Evolutionary conservation across 2,797 vertebrate species (phyloP).

Genomic region (Chiloscyllium punctatum): DNA sequence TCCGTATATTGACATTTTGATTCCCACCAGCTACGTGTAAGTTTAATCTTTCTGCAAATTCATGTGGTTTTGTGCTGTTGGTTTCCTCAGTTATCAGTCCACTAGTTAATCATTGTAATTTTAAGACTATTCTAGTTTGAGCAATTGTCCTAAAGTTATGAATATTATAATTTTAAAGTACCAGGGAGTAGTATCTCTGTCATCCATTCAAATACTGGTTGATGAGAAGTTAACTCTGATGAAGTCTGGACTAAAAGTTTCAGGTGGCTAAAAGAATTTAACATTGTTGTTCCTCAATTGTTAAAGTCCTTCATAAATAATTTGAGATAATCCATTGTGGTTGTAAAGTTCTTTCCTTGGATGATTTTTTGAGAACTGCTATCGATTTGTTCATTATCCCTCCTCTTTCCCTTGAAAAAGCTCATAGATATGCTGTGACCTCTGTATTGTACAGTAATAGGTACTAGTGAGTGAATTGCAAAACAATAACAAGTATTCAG

Average conservation of each 20-base stretch:
- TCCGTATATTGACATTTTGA: background rate
- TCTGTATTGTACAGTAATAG: constrained; percentile 5
- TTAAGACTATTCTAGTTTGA: background rate
- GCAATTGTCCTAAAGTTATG: background rate
- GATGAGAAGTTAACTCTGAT: background rate
- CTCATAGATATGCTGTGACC: constrained; percentile 5
- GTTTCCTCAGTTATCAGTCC: background rate
- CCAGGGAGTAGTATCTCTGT: background rate
- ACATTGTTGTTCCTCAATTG: background rate
- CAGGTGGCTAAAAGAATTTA: background rate
- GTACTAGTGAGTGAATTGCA: constrained; percentile 23
- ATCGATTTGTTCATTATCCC: background rate
- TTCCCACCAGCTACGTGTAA: background rate
- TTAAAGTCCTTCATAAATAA: background rate
- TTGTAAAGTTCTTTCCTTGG: constrained; percentile 9
- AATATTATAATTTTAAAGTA: background rate
- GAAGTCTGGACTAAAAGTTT: background rate
- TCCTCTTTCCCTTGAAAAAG: background rate
- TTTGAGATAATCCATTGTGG: background rate
- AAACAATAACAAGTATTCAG: background rate
- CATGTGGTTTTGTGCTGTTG: background rate
- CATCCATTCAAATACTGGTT: background rate
- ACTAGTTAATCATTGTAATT: background rate
- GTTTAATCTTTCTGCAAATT: background rate
- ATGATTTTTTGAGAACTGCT: background rate